These are phyloP conservation scores for Parotocinclus haroldoi DNA, from an alignment of 2,797 vertebrate species.

Conservation along the genomic window DNA sequence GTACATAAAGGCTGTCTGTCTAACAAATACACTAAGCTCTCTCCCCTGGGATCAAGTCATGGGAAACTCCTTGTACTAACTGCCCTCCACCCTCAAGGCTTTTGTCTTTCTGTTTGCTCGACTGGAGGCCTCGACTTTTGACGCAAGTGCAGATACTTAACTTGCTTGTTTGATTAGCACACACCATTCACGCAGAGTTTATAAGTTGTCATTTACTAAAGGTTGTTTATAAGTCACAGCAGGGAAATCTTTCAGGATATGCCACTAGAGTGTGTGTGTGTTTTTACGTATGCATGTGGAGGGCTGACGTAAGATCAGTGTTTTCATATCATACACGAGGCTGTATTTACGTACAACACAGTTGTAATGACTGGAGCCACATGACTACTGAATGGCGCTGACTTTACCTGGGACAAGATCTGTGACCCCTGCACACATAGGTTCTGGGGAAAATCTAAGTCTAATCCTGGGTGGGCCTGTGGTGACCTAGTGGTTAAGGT, in stretches of 20 bases:
- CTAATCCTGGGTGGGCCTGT: no score
- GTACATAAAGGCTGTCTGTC: neutral
- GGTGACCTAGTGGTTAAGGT: no score
- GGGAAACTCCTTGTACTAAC: slow-evolving; percentile 35
- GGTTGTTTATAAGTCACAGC: slow-evolving; percentile 4
- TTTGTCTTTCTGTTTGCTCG: slow-evolving; percentile 31
- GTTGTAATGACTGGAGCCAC: slow-evolving; percentile 19
- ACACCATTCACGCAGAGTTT: slow-evolving; percentile 1
- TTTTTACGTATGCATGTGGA: neutral
- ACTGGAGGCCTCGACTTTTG: slow-evolving; percentile 10
- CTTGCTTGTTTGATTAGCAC: slow-evolving; percentile 21
- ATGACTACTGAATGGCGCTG: neutral
- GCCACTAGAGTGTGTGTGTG: slow-evolving; percentile 1
- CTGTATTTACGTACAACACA: slow-evolving; percentile 28
- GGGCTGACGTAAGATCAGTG: slow-evolving; percentile 12
- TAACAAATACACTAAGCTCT: neutral
- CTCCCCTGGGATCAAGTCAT: slow-evolving; percentile 5
- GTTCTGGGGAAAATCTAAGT: no score
- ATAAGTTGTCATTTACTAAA: slow-evolving; percentile 15
- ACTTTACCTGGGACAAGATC: no score
- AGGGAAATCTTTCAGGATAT: slow-evolving; percentile 18
- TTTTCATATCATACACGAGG: slow-evolving; percentile 24
- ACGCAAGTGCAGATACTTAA: slow-evolving; percentile 29
- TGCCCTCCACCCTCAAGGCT: slow-evolving; percentile 16
- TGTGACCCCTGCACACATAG: no score